A percentile compares a stretch with the other conserved stretches of the same genome.
Evolutionary conservation across 2,113 vertebrate species (phyloP).

Genomic region (Grallaria varia): DNA sequence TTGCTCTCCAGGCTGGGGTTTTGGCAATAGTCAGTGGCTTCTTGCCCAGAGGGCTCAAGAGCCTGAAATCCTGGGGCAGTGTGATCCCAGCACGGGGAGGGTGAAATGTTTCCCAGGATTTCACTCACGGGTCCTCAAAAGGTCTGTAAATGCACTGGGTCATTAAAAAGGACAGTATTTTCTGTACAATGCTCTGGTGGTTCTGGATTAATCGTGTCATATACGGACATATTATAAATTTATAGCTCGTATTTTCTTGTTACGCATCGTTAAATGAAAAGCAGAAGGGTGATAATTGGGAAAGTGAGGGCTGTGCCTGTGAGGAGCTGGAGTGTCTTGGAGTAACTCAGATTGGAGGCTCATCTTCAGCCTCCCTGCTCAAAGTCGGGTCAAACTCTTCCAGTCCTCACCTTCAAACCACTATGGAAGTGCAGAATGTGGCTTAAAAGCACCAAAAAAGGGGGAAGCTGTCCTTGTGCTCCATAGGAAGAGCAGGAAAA

Average conservation of each 20-base stretch:
- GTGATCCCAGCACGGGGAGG: not conserved
- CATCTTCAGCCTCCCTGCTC: not conserved
- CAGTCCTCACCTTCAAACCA: rapidly evolving
- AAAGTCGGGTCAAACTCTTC: not conserved
- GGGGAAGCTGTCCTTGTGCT: not conserved
- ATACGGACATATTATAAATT: not conserved
- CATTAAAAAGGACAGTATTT: not conserved
- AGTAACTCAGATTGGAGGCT: rapidly evolving
- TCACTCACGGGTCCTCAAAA: not conserved
- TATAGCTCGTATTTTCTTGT: not conserved
- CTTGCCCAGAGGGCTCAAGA: not conserved
- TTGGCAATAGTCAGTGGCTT: not conserved
- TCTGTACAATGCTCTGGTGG: conserved; percentile 10
- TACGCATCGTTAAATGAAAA: not conserved
- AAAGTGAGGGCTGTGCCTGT: not conserved
- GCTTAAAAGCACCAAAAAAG: not conserved
- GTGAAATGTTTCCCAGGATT: not conserved
- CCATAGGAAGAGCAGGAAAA: rapidly evolving
- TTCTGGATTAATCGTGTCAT: not conserved
- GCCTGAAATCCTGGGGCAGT: not conserved
- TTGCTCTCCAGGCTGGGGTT: not conserved
- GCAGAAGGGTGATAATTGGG: not conserved
- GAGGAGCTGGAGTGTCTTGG: rapidly evolving
- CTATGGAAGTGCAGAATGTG: rapidly evolving
- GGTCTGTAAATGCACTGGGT: not conserved